Evolutionary conservation across 1,140 invertebrate genomes (phyloP).

Genomic region (Heliconius nattereri): DNA sequence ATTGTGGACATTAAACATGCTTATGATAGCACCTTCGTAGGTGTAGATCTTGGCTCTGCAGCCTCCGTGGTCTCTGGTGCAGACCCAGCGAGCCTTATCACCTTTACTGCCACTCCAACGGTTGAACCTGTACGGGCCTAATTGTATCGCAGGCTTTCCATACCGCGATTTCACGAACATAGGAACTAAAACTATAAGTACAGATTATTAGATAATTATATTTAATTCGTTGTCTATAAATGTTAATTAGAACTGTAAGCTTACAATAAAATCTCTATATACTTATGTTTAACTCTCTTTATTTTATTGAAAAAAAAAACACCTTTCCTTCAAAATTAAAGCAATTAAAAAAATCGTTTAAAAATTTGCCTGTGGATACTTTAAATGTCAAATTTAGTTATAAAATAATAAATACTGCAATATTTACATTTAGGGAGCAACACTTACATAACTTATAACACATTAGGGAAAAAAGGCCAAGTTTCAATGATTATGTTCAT

Average conservation of each 20-base stretch:
- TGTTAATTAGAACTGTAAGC: too few relatives aligned
- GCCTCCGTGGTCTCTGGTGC: conserved; percentile 43
- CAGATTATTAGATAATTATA: background rate
- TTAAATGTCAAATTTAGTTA: too few relatives aligned
- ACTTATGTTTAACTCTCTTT: too few relatives aligned
- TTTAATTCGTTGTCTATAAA: background rate
- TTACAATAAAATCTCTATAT: too few relatives aligned
- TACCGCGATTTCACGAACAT: conserved; percentile 43
- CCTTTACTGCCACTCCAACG: conserved; percentile 45
- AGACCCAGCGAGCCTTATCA: conserved; percentile 45
- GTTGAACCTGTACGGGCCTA: conserved; percentile 50
- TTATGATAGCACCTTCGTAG: conserved; percentile 43
- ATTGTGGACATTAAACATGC: conserved; percentile 39
- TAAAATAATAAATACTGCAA: too few relatives aligned
- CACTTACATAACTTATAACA: too few relatives aligned
- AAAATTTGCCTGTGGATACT: too few relatives aligned
- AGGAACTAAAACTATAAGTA: conserved; percentile 27
- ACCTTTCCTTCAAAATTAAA: too few relatives aligned
- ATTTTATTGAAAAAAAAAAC: too few relatives aligned
- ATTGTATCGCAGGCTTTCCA: conserved; percentile 53
- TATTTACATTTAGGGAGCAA: too few relatives aligned
- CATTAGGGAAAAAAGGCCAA: background rate
- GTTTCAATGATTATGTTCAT: conserved; percentile 45
- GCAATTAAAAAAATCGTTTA: too few relatives aligned
- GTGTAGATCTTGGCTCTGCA: conserved; percentile 54